A percentile compares a stretch with the other conserved stretches of the same genome.
Evolutionary conservation across 2,888 invertebrate genomes (phyloP).

Genomic region (Lagria hirta): DNA sequence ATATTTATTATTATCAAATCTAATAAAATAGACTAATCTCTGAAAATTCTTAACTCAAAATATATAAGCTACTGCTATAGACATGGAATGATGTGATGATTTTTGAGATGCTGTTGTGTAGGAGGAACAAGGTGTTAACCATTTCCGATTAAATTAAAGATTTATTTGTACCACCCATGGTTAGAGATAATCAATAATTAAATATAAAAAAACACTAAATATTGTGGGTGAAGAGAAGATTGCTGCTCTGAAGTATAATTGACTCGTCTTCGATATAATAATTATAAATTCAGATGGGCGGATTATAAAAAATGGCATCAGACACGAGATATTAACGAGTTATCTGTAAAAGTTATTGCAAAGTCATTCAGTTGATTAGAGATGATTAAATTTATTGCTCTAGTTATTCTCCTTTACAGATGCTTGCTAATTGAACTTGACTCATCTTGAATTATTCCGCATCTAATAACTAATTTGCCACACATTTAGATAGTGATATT

Average conservation of each 20-base stretch:
- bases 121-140: too few species aligned
- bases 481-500: constrained; percentile 21
- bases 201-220: constrained; percentile 20
- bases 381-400: constrained; percentile 19
- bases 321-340: constrained; percentile 16
- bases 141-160: too few species aligned
- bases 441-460: constrained; percentile 20
- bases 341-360: constrained; percentile 18
- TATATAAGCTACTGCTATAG: too few species aligned
- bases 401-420: constrained; percentile 18
- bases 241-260: constrained; percentile 21
- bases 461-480: constrained; percentile 21
- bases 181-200: constrained; percentile 21
- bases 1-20: too few species aligned
- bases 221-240: constrained; percentile 22
- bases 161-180: constrained; percentile 25
- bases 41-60: too few species aligned
- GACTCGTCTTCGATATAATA: constrained; percentile 15
- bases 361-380: constrained; percentile 18
- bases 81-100: too few species aligned
- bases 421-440: constrained; percentile 23
- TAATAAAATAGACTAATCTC: too few species aligned
- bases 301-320: constrained; percentile 12
- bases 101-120: too few species aligned
- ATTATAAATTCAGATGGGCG: constrained; percentile 20